Base-by-base conservation (phyloP, 2,888 invertebrate genomes). In the Conchocele bisecta region DNA sequence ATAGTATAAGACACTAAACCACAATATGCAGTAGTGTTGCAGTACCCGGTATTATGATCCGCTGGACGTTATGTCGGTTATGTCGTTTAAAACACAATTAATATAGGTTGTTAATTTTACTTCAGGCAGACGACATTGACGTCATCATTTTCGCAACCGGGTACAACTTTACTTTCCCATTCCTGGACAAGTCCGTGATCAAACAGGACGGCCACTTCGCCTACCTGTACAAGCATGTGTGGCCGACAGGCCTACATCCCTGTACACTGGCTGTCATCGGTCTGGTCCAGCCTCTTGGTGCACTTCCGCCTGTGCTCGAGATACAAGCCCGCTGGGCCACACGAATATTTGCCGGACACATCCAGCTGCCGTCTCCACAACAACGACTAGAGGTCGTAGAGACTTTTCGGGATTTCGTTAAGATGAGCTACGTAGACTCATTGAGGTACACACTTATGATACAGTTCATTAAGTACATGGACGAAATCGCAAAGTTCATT, bases 81-180 rank as follows among this genome's bases (percentile, higher is more conserved):
- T n/a, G n/a, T n/a, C n/a, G n/a, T n/a, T n/a, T n/a, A n/a, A n/a
- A n/a, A n/a, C n/a, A n/a, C n/a, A n/a, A n/a, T n/a, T n/a, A n/a
- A n/a, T n/a, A n/a, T n/a, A n/a, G n/a, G n/a, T n/a, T n/a, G n/a
- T n/a, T n/a, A n/a, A 17, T 11, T 1, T 9, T 60, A n/a, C n/a
- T n/a, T n/a, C 41, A 11, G 5, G 41, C 5, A 13, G 58, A 58
- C 6, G 57, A 71, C 17, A 53, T 75, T 17, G 75, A 78, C 28
- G 72, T 65, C 26, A 72, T 78, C 7, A 50, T 78, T 28, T 20
- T 78, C n/a, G 78, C 65, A 3, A 78, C 78, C 1, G 78, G 78
- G 2, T 78, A 50, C 35, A 65, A 51, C 26, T 75, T 56, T 54
- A 72, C 69, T 22, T 78, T 77, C 22, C 74, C 77, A 15, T 74